Conservation (phyloP, 1,140 invertebrate genomes). For the Calephelis virginiensis region DNA sequence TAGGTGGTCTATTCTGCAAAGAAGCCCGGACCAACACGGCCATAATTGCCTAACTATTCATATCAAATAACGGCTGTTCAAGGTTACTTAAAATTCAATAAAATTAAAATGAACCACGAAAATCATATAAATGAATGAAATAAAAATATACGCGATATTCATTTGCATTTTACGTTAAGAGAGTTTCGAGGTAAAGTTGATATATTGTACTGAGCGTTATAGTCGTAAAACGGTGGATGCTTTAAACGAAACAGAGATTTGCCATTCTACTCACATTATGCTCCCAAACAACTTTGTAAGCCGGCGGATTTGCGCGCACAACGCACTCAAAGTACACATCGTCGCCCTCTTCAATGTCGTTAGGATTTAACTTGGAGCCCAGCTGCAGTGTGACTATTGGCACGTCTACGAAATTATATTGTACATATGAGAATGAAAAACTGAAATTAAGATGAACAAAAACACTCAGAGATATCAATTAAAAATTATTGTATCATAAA, state of each 20-base stretch:
- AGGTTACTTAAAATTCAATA: too few species aligned
- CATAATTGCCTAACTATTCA: too few species aligned
- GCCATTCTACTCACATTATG: conserved; percentile 83
- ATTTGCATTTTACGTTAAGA: neutral
- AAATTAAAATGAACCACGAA: too few species aligned
- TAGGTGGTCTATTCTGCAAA: too few species aligned
- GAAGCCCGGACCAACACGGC: too few species aligned
- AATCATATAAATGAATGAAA: too few species aligned
- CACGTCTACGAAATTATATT: conserved; percentile 80
- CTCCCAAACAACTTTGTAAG: conserved; percentile 88
- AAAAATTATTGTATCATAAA: too few species aligned
- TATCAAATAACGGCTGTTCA: too few species aligned
- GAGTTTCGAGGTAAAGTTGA: neutral
- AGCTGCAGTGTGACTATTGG: conserved; percentile 87
- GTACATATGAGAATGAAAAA: neutral
- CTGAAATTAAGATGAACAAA: neutral
- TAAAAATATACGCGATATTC: neutral
- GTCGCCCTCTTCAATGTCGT: conserved; percentile 91
- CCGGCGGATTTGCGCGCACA: conserved; percentile 88
- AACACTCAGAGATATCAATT: neutral
- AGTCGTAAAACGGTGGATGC: neutral
- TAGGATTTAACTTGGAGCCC: conserved; percentile 88
- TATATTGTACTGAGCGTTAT: conserved; percentile 11
- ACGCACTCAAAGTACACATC: conserved; percentile 93
- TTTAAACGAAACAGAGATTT: conserved; percentile 22